Conservation (phyloP, 2,797 vertebrate genomes). For the Bovichtus diacanthus region DNA sequence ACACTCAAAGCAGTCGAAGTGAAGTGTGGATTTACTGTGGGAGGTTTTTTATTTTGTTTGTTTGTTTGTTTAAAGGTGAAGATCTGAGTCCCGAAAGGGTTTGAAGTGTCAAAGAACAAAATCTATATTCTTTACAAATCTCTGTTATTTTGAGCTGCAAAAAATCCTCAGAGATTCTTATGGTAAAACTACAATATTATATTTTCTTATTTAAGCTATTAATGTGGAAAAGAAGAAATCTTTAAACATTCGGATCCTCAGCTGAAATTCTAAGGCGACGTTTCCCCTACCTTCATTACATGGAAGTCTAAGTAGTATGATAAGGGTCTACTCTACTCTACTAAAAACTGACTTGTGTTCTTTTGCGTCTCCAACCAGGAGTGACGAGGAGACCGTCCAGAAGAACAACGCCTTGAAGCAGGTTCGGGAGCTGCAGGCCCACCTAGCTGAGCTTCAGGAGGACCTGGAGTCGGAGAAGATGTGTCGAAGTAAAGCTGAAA, state of each 20-base stretch:
- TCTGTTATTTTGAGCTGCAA: background rate
- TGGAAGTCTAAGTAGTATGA: background rate
- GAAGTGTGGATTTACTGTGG: no score
- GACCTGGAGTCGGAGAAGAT: constrained; percentile 96
- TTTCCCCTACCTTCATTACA: background rate
- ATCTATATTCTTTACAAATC: background rate
- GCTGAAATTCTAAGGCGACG: background rate
- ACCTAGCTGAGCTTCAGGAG: constrained; percentile 95
- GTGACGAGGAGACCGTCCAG: constrained; percentile 92
- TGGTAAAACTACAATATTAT: background rate
- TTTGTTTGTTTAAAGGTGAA: no score
- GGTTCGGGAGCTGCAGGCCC: constrained; percentile 95
- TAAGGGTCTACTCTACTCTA: background rate
- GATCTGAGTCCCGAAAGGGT: no score
- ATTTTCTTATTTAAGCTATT: no score
- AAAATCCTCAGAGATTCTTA: background rate
- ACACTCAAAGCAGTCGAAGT: no score
- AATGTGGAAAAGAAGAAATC: background rate
- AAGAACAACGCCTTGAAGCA: constrained; percentile 96
- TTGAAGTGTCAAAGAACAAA: no score
- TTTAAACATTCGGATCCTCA: background rate
- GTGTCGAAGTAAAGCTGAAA: constrained; percentile 95
- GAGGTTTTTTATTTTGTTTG: no score
- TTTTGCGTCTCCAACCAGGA: constrained; percentile 77
- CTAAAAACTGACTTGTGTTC: background rate